Percentiles rank a stretch among this genome's conserved stretches.
Conservation (phyloP, 2,113 vertebrate genomes). For the Laterallus jamaicensis region DNA sequence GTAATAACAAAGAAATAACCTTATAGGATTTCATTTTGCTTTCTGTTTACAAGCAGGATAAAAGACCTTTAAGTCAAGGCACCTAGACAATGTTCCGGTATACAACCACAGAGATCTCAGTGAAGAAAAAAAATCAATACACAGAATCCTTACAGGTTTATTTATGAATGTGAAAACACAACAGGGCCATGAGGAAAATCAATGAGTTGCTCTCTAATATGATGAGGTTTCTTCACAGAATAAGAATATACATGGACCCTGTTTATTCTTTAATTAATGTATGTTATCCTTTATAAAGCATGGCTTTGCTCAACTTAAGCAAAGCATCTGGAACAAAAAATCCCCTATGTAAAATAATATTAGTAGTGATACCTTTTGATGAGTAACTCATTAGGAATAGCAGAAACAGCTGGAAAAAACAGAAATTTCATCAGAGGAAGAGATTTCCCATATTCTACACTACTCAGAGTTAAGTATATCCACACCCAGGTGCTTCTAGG, state of each 20-base stretch:
- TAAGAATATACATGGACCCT: neutral
- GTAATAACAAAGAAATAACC: neutral
- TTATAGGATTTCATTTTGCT: neutral
- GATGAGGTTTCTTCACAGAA: neutral
- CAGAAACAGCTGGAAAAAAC: neutral
- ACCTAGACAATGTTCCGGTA: neutral
- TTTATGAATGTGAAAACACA: neutral
- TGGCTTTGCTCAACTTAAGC: neutral
- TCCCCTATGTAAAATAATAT: neutral
- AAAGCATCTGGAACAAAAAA: neutral
- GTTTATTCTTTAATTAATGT: neutral
- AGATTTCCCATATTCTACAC: neutral
- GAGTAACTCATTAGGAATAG: neutral
- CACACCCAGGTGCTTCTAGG: neutral
- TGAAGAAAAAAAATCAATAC: neutral
- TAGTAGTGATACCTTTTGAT: neutral
- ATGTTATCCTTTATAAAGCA: neutral
- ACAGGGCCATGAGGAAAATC: neutral
- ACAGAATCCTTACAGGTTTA: neutral
- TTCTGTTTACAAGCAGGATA: constrained; percentile 1
- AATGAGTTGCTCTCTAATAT: neutral
- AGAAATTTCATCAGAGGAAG: neutral
- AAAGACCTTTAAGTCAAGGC: constrained; percentile 30
- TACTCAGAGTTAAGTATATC: neutral
- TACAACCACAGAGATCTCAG: neutral